phyloP scores from a whole-genome alignment of 2,888 invertebrate species.

The Torymus texanus region DNA sequence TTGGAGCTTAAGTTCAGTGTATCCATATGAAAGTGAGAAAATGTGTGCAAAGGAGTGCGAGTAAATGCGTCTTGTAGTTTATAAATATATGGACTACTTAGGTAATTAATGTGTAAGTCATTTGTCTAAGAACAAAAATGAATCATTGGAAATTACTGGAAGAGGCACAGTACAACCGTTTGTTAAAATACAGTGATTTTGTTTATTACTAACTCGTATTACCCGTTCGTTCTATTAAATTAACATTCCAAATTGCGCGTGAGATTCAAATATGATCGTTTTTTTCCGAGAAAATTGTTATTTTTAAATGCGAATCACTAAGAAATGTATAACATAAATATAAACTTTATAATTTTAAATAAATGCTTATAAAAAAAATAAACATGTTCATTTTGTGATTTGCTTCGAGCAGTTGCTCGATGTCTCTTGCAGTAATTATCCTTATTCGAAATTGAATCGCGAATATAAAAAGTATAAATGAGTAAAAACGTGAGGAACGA shows the following conservation, averaged over 20 bases:
- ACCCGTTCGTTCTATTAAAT: slow-evolving; percentile 25
- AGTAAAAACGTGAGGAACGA: slow-evolving; percentile 32
- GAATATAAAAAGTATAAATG: slow-evolving; percentile 23
- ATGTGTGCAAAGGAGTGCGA: slow-evolving; percentile 12
- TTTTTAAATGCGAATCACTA: slow-evolving; percentile 16
- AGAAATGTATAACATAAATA: slow-evolving; percentile 36
- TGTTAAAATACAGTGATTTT: slow-evolving; percentile 45
- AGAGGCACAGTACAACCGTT: slow-evolving; percentile 41
- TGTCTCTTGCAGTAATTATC: slow-evolving; percentile 52
- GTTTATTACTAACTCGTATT: background rate
- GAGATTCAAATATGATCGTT: slow-evolving; percentile 16
- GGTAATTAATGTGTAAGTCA: slow-evolving; percentile 50
- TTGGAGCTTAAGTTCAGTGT: slow-evolving; percentile 46
- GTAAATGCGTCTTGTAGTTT: slow-evolving; percentile 46
- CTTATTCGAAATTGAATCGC: slow-evolving; percentile 35
- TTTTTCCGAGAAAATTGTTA: slow-evolving; percentile 30
- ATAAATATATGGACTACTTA: slow-evolving; percentile 52
- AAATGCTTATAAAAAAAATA: slow-evolving; percentile 47
- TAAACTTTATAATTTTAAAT: slow-evolving; percentile 45
- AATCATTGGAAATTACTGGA: slow-evolving; percentile 47
- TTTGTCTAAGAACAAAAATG: slow-evolving; percentile 39
- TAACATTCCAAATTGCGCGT: slow-evolving; percentile 48
- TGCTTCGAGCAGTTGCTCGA: slow-evolving; percentile 29
- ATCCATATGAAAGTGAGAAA: slow-evolving; percentile 33
- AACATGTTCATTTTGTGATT: slow-evolving; percentile 28